Percentiles rank a stretch among this genome's conserved stretches.
These are phyloP conservation scores for Serinus canaria DNA, from an alignment of 2,113 vertebrate genomes.

Conservation along the genomic window DNA sequence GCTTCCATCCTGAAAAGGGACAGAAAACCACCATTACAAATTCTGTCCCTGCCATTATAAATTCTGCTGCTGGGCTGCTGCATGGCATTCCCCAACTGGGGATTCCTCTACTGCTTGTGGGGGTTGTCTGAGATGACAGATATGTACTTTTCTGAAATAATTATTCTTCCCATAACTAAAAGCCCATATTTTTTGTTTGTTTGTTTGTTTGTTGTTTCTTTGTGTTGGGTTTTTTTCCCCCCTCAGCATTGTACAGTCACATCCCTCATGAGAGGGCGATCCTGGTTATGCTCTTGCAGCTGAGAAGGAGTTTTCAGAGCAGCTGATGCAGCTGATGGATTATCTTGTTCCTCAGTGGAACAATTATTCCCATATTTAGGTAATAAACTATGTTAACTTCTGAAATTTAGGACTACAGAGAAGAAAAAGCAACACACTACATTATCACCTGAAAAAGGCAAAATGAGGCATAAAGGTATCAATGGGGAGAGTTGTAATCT, in stretches of 20 bases:
- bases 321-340: neutral
- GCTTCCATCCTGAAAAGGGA: neutral
- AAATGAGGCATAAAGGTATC: neutral
- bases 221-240: neutral
- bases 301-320: neutral
- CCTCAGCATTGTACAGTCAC: neutral
- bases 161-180: neutral
- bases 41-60: neutral
- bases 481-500: neutral
- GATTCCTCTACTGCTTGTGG: neutral
- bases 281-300: neutral
- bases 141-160: neutral
- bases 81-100: neutral
- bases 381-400: neutral
- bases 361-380: neutral
- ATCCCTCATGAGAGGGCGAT: neutral
- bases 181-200: neutral
- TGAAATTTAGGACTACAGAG: neutral
- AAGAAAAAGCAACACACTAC: neutral
- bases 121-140: neutral
- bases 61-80: neutral
- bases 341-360: neutral
- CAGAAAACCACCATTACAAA: fast-evolving
- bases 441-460: neutral
- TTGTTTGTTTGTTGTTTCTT: neutral